These are phyloP conservation scores for Trinorchestia longiramus DNA, from an alignment of 1,140 invertebrate species.

Conservation along the genomic window DNA sequence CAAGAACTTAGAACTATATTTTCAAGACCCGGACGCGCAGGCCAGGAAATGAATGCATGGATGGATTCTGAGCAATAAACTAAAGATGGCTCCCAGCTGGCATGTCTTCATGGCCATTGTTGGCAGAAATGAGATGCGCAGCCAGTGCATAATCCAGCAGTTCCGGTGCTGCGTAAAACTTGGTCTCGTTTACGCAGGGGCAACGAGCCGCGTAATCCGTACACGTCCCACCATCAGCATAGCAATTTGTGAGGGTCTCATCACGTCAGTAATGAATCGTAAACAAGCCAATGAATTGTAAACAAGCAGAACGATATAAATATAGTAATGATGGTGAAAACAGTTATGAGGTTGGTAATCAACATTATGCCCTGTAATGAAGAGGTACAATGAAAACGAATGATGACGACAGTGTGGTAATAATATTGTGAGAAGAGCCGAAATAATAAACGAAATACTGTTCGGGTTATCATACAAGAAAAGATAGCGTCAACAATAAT, in stretches of 20 bases:
- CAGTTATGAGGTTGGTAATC: background rate
- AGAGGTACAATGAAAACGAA: background rate
- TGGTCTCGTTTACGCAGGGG: background rate
- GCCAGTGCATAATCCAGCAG: background rate
- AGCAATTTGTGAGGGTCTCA: background rate
- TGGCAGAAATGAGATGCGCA: background rate
- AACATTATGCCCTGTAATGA: background rate
- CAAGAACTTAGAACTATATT: background rate
- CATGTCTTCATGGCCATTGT: background rate
- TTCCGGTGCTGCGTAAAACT: background rate
- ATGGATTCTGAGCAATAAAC: background rate
- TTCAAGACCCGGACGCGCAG: background rate
- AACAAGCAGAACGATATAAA: background rate
- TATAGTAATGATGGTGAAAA: background rate
- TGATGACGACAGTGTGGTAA: background rate
- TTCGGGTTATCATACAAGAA: too few species aligned
- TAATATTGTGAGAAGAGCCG: background rate
- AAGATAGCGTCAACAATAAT: too few species aligned
- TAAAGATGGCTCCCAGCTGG: conserved; percentile 5
- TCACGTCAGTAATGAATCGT: background rate
- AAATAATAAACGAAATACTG: too few species aligned
- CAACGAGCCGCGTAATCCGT: background rate
- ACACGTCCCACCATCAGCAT: background rate
- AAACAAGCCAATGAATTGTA: background rate
- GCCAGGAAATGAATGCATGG: background rate